Percentiles rank a stretch among this genome's conserved stretches.
Conservation (phyloP, 2,113 vertebrate genomes). For the Calonectris borealis region DNA sequence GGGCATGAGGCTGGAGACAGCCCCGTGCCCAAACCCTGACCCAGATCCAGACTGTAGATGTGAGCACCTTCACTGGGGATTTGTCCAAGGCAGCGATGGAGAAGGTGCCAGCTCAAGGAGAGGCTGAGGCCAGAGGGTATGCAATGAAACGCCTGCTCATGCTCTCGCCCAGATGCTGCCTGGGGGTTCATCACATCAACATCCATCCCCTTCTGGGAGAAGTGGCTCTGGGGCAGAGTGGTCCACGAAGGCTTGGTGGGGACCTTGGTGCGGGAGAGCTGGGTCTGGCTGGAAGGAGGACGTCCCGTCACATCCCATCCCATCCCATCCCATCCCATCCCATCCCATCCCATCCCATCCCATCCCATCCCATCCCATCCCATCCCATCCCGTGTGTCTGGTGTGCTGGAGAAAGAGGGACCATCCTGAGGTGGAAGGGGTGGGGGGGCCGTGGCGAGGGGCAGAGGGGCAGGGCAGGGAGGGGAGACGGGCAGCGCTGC, state of each 20-base stretch:
- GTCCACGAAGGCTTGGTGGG: no score
- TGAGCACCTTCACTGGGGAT: background rate
- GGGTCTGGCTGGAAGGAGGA: background rate
- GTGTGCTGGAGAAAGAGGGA: background rate
- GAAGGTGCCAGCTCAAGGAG: background rate
- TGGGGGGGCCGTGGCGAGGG: background rate
- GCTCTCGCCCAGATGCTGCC: background rate
- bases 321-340: no score
- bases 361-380: no score
- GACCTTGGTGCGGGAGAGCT: background rate
- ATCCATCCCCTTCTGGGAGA: background rate
- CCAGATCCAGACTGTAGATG: background rate
- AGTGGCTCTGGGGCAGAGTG: background rate
- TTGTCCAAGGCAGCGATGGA: background rate
- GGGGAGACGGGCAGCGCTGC: background rate
- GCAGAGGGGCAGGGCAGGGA: background rate
- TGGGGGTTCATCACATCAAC: background rate
- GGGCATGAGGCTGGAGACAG: background rate
- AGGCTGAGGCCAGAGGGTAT: background rate
- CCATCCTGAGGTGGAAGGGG: rapidly evolving
- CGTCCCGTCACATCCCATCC: no score
- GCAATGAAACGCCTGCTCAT: rapidly evolving
- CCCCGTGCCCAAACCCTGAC: background rate
- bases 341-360: no score
- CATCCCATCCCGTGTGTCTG: no score